Evolutionary conservation across 2,113 vertebrate species (phyloP).

Genomic region (Megaceryle torquata): DNA sequence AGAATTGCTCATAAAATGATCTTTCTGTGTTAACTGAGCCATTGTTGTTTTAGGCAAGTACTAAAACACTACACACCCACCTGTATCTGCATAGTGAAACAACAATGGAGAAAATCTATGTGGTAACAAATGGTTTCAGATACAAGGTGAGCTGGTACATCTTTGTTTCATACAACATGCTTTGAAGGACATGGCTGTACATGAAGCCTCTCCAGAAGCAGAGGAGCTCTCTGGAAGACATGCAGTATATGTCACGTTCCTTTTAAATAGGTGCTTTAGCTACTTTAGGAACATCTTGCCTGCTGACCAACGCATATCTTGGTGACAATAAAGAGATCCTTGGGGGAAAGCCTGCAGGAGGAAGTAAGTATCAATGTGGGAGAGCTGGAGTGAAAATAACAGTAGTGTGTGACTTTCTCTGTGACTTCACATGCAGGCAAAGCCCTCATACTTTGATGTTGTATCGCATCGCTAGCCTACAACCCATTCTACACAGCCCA

Average conservation of each 20-base stretch:
- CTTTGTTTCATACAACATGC: neutral
- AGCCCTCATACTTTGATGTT: neutral
- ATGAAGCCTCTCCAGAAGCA: neutral
- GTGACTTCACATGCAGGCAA: neutral
- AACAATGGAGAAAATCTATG: neutral
- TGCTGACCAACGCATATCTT: neutral
- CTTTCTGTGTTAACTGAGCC: neutral
- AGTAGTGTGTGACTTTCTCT: neutral
- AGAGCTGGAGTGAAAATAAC: neutral
- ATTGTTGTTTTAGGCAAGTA: neutral
- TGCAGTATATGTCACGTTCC: rapidly evolving
- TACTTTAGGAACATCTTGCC: neutral
- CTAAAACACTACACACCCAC: neutral
- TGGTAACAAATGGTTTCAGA: neutral
- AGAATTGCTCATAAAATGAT: neutral
- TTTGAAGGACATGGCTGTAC: neutral
- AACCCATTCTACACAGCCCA: neutral
- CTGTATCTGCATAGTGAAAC: neutral
- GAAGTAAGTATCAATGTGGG: neutral
- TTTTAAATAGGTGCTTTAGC: neutral
- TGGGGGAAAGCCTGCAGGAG: neutral
- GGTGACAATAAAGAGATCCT: neutral
- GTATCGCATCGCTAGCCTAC: neutral
- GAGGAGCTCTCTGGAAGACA: neutral
- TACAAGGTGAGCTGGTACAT: neutral